These are phyloP conservation scores for Lepidochrysops patricia DNA, from an alignment of 2,888 invertebrate genomes.

Conservation along the genomic window DNA sequence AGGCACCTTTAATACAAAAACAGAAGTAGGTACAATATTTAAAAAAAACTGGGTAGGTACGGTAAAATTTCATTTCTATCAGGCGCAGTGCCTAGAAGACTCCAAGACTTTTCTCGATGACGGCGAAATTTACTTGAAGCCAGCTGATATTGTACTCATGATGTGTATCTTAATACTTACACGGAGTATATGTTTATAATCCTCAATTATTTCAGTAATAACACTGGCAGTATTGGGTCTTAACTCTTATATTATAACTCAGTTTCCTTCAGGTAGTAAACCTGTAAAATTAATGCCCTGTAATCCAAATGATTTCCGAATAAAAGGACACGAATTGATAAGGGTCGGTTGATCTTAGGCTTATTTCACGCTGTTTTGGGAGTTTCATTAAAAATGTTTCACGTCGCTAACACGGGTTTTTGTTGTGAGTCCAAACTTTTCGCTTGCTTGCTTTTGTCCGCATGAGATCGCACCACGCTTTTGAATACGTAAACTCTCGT, in stretches of 20 bases:
- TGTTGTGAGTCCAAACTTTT: background rate
- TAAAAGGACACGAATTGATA: background rate
- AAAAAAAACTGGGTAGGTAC: too few species aligned
- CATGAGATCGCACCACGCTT: background rate
- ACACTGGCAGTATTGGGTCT: background rate
- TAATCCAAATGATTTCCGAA: conserved; percentile 5
- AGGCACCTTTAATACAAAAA: too few species aligned
- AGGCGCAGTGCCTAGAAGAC: too few species aligned
- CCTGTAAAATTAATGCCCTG: background rate
- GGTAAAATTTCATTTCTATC: too few species aligned
- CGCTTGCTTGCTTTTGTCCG: background rate
- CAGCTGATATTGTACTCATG: too few species aligned
- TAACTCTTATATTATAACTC: too few species aligned
- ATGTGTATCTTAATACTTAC: too few species aligned
- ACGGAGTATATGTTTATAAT: background rate
- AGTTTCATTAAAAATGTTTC: conserved; percentile 9
- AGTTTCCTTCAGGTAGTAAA: background rate
- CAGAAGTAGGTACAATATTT: too few species aligned
- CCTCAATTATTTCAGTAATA: background rate
- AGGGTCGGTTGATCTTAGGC: background rate
- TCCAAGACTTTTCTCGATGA: too few species aligned
- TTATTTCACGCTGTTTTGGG: background rate
- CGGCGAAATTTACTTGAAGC: too few species aligned
- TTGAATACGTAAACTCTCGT: background rate
- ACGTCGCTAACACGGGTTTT: background rate